A percentile compares a stretch with the other conserved stretches of the same genome.
These are phyloP conservation scores for Calcarius lapponicus DNA, from an alignment of 2,797 vertebrate genomes.

Conservation along the genomic window DNA sequence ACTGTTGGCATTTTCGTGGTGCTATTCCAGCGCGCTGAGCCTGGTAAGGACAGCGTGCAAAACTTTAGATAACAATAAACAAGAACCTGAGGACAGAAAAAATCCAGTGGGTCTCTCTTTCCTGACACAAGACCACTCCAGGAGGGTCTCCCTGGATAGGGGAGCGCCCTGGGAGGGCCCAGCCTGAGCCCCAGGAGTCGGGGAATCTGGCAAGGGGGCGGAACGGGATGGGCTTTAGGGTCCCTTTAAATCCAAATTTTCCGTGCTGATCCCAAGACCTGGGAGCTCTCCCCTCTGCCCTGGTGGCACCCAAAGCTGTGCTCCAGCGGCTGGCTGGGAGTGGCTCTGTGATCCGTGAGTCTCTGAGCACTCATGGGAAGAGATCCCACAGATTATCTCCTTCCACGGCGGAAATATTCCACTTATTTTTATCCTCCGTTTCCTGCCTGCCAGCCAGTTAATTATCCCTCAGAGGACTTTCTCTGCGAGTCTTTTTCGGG, in stretches of 20 bases:
- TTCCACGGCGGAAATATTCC: conserved; percentile 2
- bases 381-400: neutral
- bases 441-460: conserved; percentile 21
- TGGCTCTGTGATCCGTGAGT: neutral
- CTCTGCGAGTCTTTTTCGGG: neutral
- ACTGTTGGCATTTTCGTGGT: no score
- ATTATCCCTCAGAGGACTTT: conserved; percentile 44
- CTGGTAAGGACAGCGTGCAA: no score
- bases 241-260: no score
- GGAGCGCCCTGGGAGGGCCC: no score
- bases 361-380: neutral
- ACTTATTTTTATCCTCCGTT: conserved; percentile 13
- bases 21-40: no score
- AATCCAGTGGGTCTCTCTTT: no score
- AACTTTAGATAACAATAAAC: no score
- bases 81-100: no score
- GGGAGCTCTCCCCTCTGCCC: neutral
- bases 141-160: no score
- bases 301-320: neutral
- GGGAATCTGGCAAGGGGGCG: no score
- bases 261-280: neutral
- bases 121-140: no score
- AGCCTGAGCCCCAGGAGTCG: no score
- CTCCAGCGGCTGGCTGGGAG: neutral
- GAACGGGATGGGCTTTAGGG: neutral